These are phyloP conservation scores for Spea bombifrons DNA, from an alignment of 2,113 vertebrate species.

Conservation along the genomic window DNA sequence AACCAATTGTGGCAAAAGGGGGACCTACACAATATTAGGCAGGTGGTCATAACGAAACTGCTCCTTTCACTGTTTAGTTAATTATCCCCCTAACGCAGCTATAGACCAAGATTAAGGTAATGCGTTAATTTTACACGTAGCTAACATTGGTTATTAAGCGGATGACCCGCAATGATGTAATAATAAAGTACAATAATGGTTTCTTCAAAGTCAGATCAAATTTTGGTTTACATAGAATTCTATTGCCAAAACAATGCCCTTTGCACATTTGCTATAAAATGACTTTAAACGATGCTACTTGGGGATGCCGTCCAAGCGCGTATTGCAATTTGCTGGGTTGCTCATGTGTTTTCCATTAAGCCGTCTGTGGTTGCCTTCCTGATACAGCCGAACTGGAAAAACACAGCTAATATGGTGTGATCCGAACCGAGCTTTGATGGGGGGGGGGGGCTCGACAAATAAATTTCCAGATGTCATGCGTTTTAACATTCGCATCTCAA, in stretches of 20 bases:
- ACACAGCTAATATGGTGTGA: conserved; percentile 98
- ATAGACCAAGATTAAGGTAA: too few species aligned
- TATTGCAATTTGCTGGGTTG: conserved; percentile 74
- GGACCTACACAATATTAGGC: too few species aligned
- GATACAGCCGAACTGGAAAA: conserved; percentile 98
- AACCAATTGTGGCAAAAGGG: too few species aligned
- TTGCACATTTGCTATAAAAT: conserved; percentile 72
- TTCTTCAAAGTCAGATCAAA: conserved; percentile 50
- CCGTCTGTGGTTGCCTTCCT: conserved; percentile 98
- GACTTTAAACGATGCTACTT: conserved; percentile 80
- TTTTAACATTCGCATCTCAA: conserved; percentile 96
- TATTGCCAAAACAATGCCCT: conserved; percentile 65
- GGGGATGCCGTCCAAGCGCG: conserved; percentile 68
- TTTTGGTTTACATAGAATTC: conserved; percentile 56
- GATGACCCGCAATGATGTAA: neutral
- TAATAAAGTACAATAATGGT: conserved; percentile 1
- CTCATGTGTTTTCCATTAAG: conserved; percentile 99
- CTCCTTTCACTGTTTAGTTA: too few species aligned
- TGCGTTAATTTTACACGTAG: too few species aligned
- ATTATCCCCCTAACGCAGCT: too few species aligned
- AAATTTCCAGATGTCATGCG: conserved; percentile 96
- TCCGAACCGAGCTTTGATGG: conserved; percentile 98
- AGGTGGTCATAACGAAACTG: too few species aligned
- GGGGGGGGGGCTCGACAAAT: conserved; percentile 93
- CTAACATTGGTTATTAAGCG: too few species aligned